Percentiles rank a stretch among this genome's conserved stretches.
Conservation (phyloP, 2,113 vertebrate species). For the Puffinus mauretanicus region DNA sequence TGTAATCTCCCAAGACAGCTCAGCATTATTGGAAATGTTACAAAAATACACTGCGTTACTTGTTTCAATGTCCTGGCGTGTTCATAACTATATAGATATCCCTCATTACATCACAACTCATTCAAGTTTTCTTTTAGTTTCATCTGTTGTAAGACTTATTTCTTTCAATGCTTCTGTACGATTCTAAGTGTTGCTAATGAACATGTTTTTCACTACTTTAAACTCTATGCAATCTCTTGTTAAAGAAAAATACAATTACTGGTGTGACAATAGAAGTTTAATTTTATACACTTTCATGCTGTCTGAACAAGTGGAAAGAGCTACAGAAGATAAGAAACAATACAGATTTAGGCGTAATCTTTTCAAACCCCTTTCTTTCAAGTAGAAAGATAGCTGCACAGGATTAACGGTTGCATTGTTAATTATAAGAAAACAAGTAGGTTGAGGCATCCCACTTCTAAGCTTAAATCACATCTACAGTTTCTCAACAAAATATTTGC, state of each 20-base stretch:
- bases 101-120: neutral
- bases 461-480: neutral
- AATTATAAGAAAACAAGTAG: neutral
- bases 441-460: slow-evolving; percentile 2
- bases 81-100: neutral
- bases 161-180: neutral
- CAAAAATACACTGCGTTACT: neutral
- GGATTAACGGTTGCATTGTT: slow-evolving; percentile 38
- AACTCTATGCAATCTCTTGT: neutral
- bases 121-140: neutral
- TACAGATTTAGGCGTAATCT: neutral
- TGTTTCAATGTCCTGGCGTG: neutral
- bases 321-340: neutral
- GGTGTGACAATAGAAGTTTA: neutral
- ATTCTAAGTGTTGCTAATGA: neutral
- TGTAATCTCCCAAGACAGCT: neutral
- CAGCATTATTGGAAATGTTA: neutral
- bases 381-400: neutral
- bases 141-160: neutral
- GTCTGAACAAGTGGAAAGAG: neutral
- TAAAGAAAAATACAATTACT: neutral
- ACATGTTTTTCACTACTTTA: neutral
- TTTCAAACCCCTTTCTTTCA: neutral
- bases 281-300: neutral
- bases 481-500: slow-evolving; percentile 49